Conservation (phyloP, 2,888 invertebrate species). For the Eupithecia subfuscata region DNA sequence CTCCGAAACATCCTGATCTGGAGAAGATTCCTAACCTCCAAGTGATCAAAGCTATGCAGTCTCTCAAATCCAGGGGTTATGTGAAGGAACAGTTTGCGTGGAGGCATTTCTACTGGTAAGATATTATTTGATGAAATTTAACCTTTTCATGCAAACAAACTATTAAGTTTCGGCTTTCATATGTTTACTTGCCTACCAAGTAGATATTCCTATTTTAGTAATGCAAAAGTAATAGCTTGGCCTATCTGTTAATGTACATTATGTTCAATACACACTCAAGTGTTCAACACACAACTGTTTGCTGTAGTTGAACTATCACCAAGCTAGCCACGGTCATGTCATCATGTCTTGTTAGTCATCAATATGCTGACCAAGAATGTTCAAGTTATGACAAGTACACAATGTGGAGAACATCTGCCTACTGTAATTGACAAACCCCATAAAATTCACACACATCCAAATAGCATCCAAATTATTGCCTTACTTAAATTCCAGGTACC, state of each 20-base stretch:
- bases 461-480: background rate
- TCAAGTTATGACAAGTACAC: background rate
- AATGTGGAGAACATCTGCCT: background rate
- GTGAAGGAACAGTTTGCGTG: constrained; percentile 99
- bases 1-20: constrained; percentile 98
- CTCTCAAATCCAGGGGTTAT: constrained; percentile 97
- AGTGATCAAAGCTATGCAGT: constrained; percentile 99
- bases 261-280: too few species aligned
- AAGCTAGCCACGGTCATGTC: background rate
- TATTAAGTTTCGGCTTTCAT: background rate
- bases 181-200: background rate
- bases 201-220: background rate
- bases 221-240: background rate
- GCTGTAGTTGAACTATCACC: background rate
- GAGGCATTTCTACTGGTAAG: constrained; percentile 99
- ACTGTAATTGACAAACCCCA: background rate
- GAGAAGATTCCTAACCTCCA: constrained; percentile 98
- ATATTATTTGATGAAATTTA: constrained; percentile 19
- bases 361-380: background rate
- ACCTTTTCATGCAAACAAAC: background rate
- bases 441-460: background rate
- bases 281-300: background rate
- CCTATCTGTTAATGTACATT: background rate
- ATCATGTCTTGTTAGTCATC: background rate
- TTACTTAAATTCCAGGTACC: constrained; percentile 84